Evolutionary conservation across 1,140 invertebrate species (phyloP).

Genomic region (Leptinotarsa texana): DNA sequence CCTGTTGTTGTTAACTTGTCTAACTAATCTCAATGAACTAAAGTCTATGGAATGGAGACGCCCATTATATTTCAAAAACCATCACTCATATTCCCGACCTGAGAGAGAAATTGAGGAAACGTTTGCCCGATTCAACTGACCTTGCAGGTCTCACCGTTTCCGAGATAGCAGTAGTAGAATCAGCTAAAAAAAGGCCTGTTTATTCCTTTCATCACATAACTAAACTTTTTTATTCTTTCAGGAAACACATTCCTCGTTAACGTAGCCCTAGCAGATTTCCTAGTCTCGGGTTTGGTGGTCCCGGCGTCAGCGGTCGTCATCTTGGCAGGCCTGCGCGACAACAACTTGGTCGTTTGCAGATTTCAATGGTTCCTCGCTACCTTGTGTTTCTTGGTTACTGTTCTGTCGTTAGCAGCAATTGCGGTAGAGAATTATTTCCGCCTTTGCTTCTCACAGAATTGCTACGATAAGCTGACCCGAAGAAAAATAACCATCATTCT

Average conservation of each 20-base stretch:
- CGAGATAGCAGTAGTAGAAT: too few species aligned
- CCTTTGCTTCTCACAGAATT: slow-evolving; percentile 60
- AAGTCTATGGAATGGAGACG: too few species aligned
- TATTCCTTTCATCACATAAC: too few species aligned
- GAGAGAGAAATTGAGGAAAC: too few species aligned
- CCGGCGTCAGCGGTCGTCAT: slow-evolving; percentile 72
- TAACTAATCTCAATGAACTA: too few species aligned
- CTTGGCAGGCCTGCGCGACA: slow-evolving; percentile 66
- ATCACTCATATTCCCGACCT: too few species aligned
- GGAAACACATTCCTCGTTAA: slow-evolving; percentile 82
- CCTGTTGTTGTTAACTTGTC: too few species aligned
- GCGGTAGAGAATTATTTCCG: slow-evolving; percentile 68
- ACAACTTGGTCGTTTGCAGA: slow-evolving; percentile 64
- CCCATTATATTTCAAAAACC: too few species aligned
- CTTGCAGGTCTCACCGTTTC: too few species aligned
- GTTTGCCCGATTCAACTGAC: too few species aligned
- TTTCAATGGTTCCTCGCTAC: slow-evolving; percentile 70
- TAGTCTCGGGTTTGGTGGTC: slow-evolving; percentile 74
- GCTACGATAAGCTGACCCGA: slow-evolving; percentile 58
- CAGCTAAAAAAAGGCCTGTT: too few species aligned
- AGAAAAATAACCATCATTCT: slow-evolving; percentile 61
- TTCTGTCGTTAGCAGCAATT: slow-evolving; percentile 67
- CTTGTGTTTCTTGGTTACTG: slow-evolving; percentile 68
- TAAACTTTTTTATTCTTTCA: slow-evolving; percentile 51
- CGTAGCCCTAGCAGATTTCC: slow-evolving; percentile 72